Evolutionary conservation across 1,140 invertebrate species (phyloP).

Genomic region (Bombus difficillimus): DNA sequence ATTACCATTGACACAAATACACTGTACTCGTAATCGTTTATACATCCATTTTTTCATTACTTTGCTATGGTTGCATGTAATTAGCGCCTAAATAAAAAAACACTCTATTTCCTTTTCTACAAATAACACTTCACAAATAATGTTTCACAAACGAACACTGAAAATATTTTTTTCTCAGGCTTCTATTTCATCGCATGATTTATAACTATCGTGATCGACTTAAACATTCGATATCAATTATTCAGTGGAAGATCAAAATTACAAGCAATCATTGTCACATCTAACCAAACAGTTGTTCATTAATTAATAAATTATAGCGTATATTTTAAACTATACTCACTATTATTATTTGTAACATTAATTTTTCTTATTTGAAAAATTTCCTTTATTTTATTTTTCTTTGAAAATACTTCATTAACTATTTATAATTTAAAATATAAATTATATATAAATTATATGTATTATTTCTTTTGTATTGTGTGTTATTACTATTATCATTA

Average conservation of each 20-base stretch:
- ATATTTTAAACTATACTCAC: neutral
- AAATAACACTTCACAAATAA: neutral
- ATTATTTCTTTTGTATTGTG: neutral
- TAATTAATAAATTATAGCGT: neutral
- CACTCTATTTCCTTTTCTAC: neutral
- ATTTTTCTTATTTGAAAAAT: neutral
- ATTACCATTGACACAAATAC: neutral
- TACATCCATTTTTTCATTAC: neutral
- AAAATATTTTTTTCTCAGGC: neutral
- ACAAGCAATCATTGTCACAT: neutral
- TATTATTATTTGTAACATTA: neutral
- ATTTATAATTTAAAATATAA: conserved; percentile 1
- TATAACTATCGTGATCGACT: neutral
- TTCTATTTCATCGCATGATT: neutral
- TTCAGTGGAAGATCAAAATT: neutral
- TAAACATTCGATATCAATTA: conserved; percentile 5
- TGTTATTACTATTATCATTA: neutral
- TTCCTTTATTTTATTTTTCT: neutral
- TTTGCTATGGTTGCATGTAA: neutral
- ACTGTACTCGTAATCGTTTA: neutral
- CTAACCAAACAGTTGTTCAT: neutral
- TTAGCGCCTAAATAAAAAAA: neutral
- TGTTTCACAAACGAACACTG: neutral
- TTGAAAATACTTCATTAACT: neutral
- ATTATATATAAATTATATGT: neutral